Evolutionary conservation across 1,140 invertebrate genomes (phyloP), one percentile per base, ranked within the genome.

Genomic region (Drosophila orena): DNA sequence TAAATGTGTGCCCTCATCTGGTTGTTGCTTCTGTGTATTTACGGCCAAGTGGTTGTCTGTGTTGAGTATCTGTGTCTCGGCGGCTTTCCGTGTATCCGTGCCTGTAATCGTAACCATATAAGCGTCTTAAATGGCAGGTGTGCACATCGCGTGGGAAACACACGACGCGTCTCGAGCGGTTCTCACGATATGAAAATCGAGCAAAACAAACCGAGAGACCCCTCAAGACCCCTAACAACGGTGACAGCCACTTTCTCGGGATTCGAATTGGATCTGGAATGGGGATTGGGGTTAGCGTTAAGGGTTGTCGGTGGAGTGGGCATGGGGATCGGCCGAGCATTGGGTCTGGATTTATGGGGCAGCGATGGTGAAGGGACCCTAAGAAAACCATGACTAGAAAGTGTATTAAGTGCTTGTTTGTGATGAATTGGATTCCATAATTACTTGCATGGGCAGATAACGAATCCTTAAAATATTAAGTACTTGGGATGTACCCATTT

Each of bases 81-180:
- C 44, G 38, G 49, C 44, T 58, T 22, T 64, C 47, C 47, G 35
- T 55, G 47, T 68, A 27, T 66, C 52, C 71, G 77, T 81, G 79
- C 81, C 58, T 89, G 84, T 89, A 89, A 89, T 89, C 84, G 84
- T 80, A 89, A 89, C 84, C 84, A 89, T 89, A 89, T 89, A 89
- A 89, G 84, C 85, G 85, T 80, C 84, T 89, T 89, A 85, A 91
- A 85, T 91, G 91, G 91, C 91, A 92, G 91, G 91, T 92, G 91
- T 92, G 91, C 91, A 90, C 91, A 88, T 92, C 91, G 91, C 91
- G 91, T 92, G 91, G 91, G 91, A 92, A 92, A 92, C 91, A 92
- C 91, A 92, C 91, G 91, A 92, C 91, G 91, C 79, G 74, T 62
- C 83, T 78, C 77, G 79, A 90, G 89, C 79, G 72, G 91, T 92